Base-by-base conservation (phyloP, 2,113 vertebrate species). In the Misgurnus mizolepis region DNA sequence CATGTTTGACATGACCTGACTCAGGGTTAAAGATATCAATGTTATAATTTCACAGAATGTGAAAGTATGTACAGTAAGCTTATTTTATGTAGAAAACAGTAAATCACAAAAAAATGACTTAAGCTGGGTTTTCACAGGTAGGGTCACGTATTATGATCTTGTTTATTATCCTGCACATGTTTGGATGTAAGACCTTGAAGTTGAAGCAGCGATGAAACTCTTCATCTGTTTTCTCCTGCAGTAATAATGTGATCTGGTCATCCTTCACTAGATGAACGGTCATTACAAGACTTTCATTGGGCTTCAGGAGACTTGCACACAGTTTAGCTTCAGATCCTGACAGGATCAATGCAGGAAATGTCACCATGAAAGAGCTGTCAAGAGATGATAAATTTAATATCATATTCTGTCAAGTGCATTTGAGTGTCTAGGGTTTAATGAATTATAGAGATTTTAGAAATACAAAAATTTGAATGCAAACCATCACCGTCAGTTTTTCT, bases 301-400 rank as follows among this genome's bases (percentile, higher is more conserved):
- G 87, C 18, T 88, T 74, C 67, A 92, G 67, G 61, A 93, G 73
- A 77, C 80, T 91, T 0, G 43, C 66, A 67, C 91, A 93, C 17
- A 92, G 70, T 45, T 73, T 88, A 6, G 86, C 85, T 14, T 87
- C 49, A 61, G 87, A 80, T 67, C 87, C 92, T 5, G 91, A 82
- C 69, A 89, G 83, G 5, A 93, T 85, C 55, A 89, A 60, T 1
- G 89, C 89, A 76, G 92, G 91, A 65, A 93, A 74, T 22, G 88
- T 83, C 11, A 93, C 90, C 60, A 89, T 81, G 84, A 82, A 86
- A 74, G 45, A 79, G 22, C 85, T 86, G 43, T 50, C 1, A 0
- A 76, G 2, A 62, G 9, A 34, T 34, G 45, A 10, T 15, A 5
- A 17, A 53, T 39, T 34, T 34, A 8, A 34, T 17, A 17, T 41